These are phyloP conservation scores for Anas platyrhynchos DNA, from an alignment of 2,113 vertebrate genomes.

Conservation along the genomic window DNA sequence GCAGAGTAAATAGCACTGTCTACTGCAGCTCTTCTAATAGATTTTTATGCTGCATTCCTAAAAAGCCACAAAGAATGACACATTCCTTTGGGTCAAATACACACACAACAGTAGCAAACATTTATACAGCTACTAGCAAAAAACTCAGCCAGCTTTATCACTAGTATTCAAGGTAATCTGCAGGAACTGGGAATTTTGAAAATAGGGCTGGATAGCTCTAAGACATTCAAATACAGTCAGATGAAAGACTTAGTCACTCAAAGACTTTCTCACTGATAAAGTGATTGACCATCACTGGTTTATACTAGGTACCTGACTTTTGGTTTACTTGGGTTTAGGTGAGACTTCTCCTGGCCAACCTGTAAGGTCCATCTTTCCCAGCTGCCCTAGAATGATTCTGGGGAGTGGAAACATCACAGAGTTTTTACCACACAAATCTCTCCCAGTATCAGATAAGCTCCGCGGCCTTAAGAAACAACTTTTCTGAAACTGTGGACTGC, in stretches of 20 bases:
- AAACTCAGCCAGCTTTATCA: not conserved
- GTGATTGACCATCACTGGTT: not conserved
- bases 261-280: not conserved
- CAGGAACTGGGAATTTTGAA: not conserved
- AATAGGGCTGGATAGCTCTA: not conserved
- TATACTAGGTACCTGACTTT: not conserved
- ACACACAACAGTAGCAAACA: not conserved
- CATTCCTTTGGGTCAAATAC: constrained; percentile 7
- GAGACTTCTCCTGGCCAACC: not conserved
- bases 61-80: not conserved
- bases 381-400: not conserved
- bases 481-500: not conserved
- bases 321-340: not conserved
- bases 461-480: not conserved
- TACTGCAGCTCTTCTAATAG: not conserved
- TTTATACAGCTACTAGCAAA: not conserved
- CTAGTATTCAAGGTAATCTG: not conserved
- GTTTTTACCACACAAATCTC: not conserved
- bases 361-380: not conserved
- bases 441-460: not conserved
- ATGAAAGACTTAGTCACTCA: not conserved
- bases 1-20: not conserved
- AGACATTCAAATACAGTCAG: not conserved
- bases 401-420: not conserved
- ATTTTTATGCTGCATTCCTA: not conserved